These are phyloP conservation scores for Pangasius macronema DNA, from an alignment of 2,797 vertebrate species.

Conservation along the genomic window DNA sequence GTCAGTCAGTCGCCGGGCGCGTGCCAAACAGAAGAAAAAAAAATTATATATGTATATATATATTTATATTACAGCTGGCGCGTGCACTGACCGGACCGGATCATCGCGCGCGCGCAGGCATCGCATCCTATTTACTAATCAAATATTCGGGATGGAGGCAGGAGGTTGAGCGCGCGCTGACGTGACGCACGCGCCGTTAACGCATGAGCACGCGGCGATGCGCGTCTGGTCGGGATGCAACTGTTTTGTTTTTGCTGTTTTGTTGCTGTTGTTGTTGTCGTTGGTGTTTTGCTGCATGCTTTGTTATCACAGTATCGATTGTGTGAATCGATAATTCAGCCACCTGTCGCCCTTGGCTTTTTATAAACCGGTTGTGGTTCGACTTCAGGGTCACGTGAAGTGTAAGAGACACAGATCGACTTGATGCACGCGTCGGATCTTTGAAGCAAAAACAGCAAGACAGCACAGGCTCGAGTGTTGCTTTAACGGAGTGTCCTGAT, in stretches of 20 bases:
- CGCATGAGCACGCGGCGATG: background rate
- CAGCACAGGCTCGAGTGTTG: background rate
- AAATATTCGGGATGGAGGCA: background rate
- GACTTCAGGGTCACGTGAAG: conserved; percentile 2
- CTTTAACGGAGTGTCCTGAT: background rate
- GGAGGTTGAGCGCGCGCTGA: background rate
- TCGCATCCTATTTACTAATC: background rate
- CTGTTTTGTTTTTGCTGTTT: background rate
- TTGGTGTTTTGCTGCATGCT: background rate
- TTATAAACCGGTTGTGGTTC: background rate
- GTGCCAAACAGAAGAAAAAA: background rate
- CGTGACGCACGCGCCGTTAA: background rate
- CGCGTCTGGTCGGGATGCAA: background rate
- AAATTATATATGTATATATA: background rate
- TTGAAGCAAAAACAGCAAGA: background rate
- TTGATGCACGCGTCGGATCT: background rate
- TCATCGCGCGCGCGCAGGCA: background rate
- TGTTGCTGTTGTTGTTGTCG: background rate
- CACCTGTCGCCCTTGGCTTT: conserved; percentile 22
- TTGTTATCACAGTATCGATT: background rate
- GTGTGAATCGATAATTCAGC: conserved; percentile 20
- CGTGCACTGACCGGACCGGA: background rate
- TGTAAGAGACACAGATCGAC: background rate
- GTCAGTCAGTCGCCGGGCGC: background rate
- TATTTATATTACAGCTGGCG: background rate